Evolutionary conservation across 2,888 invertebrate genomes (phyloP).

Genomic region (Rhamnusium bicolor): DNA sequence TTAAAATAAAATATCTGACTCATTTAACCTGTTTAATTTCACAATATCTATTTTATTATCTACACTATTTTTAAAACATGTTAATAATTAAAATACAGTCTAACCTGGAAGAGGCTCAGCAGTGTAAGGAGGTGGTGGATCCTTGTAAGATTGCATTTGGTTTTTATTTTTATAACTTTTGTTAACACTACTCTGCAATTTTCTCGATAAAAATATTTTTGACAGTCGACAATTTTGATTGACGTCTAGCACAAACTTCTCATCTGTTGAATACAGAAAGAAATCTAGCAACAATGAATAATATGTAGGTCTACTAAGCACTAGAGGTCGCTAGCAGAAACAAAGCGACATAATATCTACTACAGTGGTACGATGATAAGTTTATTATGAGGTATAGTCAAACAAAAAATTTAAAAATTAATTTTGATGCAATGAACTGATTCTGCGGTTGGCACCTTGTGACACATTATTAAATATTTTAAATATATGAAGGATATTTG

Average conservation of each 20-base stretch:
- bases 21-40: not conserved
- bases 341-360: not conserved
- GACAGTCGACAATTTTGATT: not conserved
- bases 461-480: too few relatives aligned
- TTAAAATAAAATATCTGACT: not conserved
- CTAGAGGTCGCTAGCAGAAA: not conserved
- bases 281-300: not conserved
- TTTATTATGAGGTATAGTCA: too few relatives aligned
- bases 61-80: not conserved
- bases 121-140: conserved; percentile 52
- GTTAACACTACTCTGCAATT: not conserved
- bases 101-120: conserved; percentile 40
- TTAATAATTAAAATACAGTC: not conserved
- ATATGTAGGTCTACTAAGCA: not conserved
- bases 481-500: too few relatives aligned
- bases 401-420: too few relatives aligned
- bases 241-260: not conserved
- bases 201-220: not conserved
- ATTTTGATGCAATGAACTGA: too few relatives aligned
- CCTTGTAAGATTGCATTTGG: conserved; percentile 42
- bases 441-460: too few relatives aligned
- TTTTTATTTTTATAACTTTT: not conserved
- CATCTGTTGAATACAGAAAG: not conserved
- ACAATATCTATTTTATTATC: not conserved
- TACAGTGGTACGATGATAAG: not conserved